Evolutionary conservation across 92 coral and sea anemone genomes (phyloP), one percentile per base, ranked within the genome.

Genomic region (Parazoanthus darwini): DNA sequence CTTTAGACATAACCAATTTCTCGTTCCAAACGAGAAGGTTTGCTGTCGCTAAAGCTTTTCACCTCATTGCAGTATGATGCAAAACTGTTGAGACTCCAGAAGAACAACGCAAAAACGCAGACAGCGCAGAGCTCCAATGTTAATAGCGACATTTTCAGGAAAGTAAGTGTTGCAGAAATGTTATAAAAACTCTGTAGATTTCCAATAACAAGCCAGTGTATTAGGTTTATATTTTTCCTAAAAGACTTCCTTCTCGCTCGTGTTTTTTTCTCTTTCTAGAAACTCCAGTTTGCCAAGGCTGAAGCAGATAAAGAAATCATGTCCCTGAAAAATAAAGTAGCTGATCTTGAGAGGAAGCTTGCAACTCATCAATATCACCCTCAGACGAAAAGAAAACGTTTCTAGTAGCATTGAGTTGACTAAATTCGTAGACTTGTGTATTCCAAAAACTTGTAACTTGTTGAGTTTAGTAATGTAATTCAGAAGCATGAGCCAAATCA

Each of bases 211-310:
- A 15, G 18, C 59, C 59, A 54, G 14, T 29, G 33, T 29, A 29
- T 29, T 54, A 11, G 16, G 9, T 1, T 0, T 54, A 54, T 14
- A 54, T 54, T 54, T 54, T 18, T 54, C 59, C 59, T 6, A 46
- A 46, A 83, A 65, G 48, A 15, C 44, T 25, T 46, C 68, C 51
- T 37, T 81, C 75, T 78, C 58, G 4, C 33, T 44, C 2, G 38
- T 10, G 68, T 46, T 15, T 71, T 46, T 65, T 81, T 36, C 11
- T n/a, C 3, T 74, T 29, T 20, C 0, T 76, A 97, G 99, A 97
- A 97, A 94, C 94, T 97, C 39, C 99, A 97, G 88, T 95, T 91
- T 79, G 97, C 94, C 63, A 97, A 93, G 89, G 94, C 96, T n/a
- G 95, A 93, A 90, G 95, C 96, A 36, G 98, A 95, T 83, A 94